Evolutionary conservation across 2,888 invertebrate species (phyloP).

Genomic region (Augochlorella aurata): DNA sequence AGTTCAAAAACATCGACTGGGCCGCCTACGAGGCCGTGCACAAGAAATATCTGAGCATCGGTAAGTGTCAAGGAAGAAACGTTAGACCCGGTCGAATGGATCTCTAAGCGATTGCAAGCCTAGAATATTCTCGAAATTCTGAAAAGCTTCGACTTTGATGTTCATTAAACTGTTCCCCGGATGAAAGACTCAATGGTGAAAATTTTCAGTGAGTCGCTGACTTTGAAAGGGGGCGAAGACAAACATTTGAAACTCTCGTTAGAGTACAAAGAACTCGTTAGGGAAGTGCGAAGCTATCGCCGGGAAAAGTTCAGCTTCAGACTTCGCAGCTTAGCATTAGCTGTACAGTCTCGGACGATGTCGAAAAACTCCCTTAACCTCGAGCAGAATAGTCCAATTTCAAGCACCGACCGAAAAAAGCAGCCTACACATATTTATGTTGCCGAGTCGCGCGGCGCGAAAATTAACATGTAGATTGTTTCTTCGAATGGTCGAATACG

Average conservation of each 20-base stretch:
- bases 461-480: background rate
- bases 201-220: background rate
- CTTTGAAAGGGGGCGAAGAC: background rate
- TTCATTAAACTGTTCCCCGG: background rate
- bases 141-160: background rate
- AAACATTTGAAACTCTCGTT: conserved; percentile 1
- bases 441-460: background rate
- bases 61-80: conserved; percentile 79
- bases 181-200: background rate
- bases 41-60: conserved; percentile 95
- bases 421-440: background rate
- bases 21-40: conserved; percentile 95
- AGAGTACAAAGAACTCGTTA: conserved; percentile 11
- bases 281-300: background rate
- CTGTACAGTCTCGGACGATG: background rate
- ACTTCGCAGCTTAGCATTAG: conserved; percentile 1
- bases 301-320: conserved; percentile 4
- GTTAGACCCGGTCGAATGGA: background rate
- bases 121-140: background rate
- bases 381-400: background rate
- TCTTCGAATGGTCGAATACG: background rate
- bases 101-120: background rate
- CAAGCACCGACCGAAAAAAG: background rate
- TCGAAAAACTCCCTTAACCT: background rate
- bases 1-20: conserved; percentile 95